Evolutionary conservation across 1,140 invertebrate genomes (phyloP).

Genomic region (Aricia agestis): DNA sequence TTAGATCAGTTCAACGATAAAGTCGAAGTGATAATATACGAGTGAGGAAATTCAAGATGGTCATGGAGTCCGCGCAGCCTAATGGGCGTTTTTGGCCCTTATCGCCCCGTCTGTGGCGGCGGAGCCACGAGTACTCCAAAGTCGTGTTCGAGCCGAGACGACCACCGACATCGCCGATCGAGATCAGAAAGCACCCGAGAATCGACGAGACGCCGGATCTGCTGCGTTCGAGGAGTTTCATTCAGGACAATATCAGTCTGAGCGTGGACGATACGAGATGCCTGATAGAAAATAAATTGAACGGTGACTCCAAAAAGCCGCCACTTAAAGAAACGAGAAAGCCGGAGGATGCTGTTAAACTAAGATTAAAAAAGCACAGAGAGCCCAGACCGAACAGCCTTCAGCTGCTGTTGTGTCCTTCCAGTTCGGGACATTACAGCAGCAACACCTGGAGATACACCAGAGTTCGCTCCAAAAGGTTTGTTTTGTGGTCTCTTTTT

Average conservation of each 20-base stretch:
- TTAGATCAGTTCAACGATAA: slow-evolving; percentile 16
- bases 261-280: slow-evolving; percentile 33
- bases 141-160: slow-evolving; percentile 66
- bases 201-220: slow-evolving; percentile 60
- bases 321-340: slow-evolving; percentile 55
- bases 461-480: slow-evolving; percentile 66
- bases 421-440: slow-evolving; percentile 63
- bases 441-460: slow-evolving; percentile 69
- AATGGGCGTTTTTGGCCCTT: slow-evolving; percentile 64
- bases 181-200: slow-evolving; percentile 42
- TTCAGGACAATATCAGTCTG: slow-evolving; percentile 56
- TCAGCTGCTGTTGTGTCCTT: slow-evolving; percentile 60
- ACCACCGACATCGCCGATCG: slow-evolving; percentile 53
- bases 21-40: slow-evolving; percentile 19
- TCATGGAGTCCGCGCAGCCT: slow-evolving; percentile 63
- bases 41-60: slow-evolving; percentile 47
- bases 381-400: slow-evolving; percentile 65
- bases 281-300: slow-evolving; percentile 37
- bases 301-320: slow-evolving; percentile 53
- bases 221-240: slow-evolving; percentile 50
- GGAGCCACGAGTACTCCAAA: slow-evolving; percentile 67
- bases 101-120: slow-evolving; percentile 61
- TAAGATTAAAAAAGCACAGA: slow-evolving; percentile 59
- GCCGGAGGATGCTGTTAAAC: slow-evolving; percentile 52
- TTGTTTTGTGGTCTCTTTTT: slow-evolving; percentile 24